These are phyloP conservation scores for Scaptomyza polygonia DNA, from an alignment of 2,888 invertebrate species.

Conservation along the genomic window DNA sequence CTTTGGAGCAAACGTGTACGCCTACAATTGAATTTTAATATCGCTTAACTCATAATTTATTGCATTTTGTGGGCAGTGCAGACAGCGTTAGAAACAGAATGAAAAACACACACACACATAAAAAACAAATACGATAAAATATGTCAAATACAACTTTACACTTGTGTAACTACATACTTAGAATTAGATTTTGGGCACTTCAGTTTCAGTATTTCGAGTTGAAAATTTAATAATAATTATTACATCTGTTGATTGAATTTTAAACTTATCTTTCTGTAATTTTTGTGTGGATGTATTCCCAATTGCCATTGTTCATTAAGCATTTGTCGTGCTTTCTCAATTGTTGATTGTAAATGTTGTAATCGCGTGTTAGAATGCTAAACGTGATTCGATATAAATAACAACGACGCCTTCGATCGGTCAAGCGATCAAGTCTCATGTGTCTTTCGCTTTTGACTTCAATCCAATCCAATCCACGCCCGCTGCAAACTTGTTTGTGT, in stretches of 20 bases:
- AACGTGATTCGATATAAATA: slow-evolving; percentile 49
- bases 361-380: slow-evolving; percentile 63
- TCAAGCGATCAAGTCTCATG: slow-evolving; percentile 52
- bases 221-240: too few species aligned
- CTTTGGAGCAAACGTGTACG: slow-evolving; percentile 69
- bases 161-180: slow-evolving; percentile 18
- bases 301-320: too few species aligned
- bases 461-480: slow-evolving; percentile 50
- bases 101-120: slow-evolving; percentile 20
- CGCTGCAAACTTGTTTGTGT: slow-evolving; percentile 66
- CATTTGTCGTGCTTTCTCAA: slow-evolving; percentile 38
- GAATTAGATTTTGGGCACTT: too few species aligned
- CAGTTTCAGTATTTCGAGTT: too few species aligned
- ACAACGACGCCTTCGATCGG: slow-evolving; percentile 48
- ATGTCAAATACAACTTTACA: slow-evolving; percentile 9
- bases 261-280: too few species aligned
- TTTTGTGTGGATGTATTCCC: too few species aligned
- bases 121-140: slow-evolving; percentile 9
- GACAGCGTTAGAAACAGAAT: slow-evolving; percentile 47
- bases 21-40: slow-evolving; percentile 64
- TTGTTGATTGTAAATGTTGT: slow-evolving; percentile 30
- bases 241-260: too few species aligned
- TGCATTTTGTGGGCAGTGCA: slow-evolving; percentile 78
- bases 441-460: slow-evolving; percentile 47
- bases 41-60: slow-evolving; percentile 67